These are phyloP conservation scores for Tortricodes alternella DNA, from an alignment of 2,888 invertebrate genomes.

Conservation along the genomic window DNA sequence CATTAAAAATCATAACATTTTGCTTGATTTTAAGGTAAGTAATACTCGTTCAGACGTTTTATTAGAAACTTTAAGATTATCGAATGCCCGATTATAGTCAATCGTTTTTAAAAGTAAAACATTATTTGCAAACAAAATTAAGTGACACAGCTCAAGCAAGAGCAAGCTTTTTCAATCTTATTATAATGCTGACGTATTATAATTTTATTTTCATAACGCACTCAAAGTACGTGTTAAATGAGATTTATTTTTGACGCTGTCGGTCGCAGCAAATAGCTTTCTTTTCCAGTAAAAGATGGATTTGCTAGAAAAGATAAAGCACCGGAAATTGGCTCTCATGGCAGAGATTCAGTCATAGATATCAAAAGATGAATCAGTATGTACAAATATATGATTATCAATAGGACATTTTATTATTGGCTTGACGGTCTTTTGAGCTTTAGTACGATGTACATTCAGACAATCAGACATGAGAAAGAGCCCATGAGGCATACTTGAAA, in stretches of 20 bases:
- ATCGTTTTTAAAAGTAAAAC: too few species aligned
- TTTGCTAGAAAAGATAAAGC: slow-evolving; percentile 13
- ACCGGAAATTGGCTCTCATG: slow-evolving; percentile 24
- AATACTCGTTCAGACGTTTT: too few species aligned
- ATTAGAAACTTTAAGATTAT: too few species aligned
- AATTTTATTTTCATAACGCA: not conserved
- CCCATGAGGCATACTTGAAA: not conserved
- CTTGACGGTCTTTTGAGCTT: not conserved
- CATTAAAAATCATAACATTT: too few species aligned
- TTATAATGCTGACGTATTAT: not conserved
- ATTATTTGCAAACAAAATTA: too few species aligned
- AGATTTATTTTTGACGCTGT: not conserved
- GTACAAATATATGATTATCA: not conserved
- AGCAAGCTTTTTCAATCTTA: too few species aligned
- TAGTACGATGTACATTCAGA: not conserved
- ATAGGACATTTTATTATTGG: not conserved
- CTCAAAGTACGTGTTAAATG: not conserved
- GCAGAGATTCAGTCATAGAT: slow-evolving; percentile 6
- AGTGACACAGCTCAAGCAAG: too few species aligned
- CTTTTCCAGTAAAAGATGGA: not conserved
- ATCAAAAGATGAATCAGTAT: slow-evolving; percentile 12
- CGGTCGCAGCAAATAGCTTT: not conserved
- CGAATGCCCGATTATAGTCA: too few species aligned
- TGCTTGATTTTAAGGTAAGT: too few species aligned
- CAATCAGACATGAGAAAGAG: not conserved